Evolutionary conservation across 2,888 invertebrate genomes (phyloP).

Genomic region (Neria commutata): DNA sequence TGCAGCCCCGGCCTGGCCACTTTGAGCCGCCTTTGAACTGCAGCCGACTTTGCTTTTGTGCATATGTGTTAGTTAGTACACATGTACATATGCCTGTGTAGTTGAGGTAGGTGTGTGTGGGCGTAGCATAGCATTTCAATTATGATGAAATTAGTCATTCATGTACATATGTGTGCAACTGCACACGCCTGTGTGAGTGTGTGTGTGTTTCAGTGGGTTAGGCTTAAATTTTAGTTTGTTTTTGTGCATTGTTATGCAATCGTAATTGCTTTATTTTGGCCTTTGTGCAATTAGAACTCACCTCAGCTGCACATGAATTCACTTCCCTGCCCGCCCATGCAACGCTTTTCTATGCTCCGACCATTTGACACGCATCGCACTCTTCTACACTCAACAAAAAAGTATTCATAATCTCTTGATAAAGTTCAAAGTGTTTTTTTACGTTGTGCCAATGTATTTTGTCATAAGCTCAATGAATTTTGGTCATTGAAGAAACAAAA

Average conservation of each 20-base stretch:
- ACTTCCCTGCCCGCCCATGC: too few relatives aligned
- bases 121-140: conserved; percentile 6
- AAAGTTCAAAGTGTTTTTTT: too few relatives aligned
- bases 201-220: too few relatives aligned
- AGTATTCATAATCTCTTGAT: too few relatives aligned
- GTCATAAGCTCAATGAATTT: too few relatives aligned
- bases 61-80: neutral
- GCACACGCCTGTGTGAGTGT: too few relatives aligned
- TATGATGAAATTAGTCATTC: conserved; percentile 4
- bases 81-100: neutral
- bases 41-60: neutral
- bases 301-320: conserved; percentile 9
- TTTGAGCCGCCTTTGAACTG: neutral
- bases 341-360: too few relatives aligned
- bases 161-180: neutral
- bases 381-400: too few relatives aligned
- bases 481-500: too few relatives aligned
- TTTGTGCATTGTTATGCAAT: neutral
- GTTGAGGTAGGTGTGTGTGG: neutral
- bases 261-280: conserved; percentile 3
- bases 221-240: too few relatives aligned
- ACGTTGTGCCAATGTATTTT: too few relatives aligned
- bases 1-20: neutral
- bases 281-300: neutral
- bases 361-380: too few relatives aligned